Percentiles rank a stretch among this genome's conserved stretches.
phyloP scores from a whole-genome alignment of 2,797 vertebrate species.

The Cirrhinus molitorella region DNA sequence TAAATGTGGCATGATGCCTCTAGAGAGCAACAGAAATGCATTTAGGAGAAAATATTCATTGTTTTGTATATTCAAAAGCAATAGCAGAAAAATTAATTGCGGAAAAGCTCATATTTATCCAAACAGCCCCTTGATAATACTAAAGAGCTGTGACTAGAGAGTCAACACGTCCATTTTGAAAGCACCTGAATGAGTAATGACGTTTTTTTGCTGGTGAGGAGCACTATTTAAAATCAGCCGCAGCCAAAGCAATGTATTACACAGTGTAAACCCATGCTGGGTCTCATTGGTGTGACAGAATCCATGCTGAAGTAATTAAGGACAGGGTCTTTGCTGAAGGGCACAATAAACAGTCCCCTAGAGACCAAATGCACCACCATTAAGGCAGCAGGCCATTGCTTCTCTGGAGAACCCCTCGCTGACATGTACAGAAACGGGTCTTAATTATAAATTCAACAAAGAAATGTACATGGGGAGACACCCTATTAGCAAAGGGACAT shows the following conservation, averaged over 20 bases:
- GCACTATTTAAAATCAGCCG: slow-evolving; percentile 69
- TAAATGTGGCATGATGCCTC: background rate
- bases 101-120: slow-evolving; percentile 11
- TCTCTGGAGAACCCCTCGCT: slow-evolving; percentile 65
- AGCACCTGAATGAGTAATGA: slow-evolving; percentile 19
- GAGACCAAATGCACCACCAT: slow-evolving; percentile 67
- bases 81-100: background rate
- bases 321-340: slow-evolving; percentile 75
- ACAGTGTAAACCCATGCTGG: slow-evolving; percentile 58
- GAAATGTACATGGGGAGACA: slow-evolving; percentile 64
- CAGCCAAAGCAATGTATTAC: slow-evolving; percentile 65
- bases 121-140: slow-evolving; percentile 5
- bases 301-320: slow-evolving; percentile 75
- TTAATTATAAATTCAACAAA: slow-evolving; percentile 74
- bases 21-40: background rate
- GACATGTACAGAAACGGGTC: slow-evolving; percentile 68
- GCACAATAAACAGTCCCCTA: slow-evolving; percentile 66
- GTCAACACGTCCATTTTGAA: background rate
- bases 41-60: background rate
- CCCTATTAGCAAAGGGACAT: slow-evolving; percentile 71
- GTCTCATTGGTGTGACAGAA: slow-evolving; percentile 65
- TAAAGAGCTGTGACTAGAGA: slow-evolving; percentile 32
- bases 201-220: slow-evolving; percentile 47
- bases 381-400: slow-evolving; percentile 72
- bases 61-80: background rate